Evolutionary conservation across 2,797 vertebrate genomes (phyloP).

Genomic region (Sebastes taczanowskii): DNA sequence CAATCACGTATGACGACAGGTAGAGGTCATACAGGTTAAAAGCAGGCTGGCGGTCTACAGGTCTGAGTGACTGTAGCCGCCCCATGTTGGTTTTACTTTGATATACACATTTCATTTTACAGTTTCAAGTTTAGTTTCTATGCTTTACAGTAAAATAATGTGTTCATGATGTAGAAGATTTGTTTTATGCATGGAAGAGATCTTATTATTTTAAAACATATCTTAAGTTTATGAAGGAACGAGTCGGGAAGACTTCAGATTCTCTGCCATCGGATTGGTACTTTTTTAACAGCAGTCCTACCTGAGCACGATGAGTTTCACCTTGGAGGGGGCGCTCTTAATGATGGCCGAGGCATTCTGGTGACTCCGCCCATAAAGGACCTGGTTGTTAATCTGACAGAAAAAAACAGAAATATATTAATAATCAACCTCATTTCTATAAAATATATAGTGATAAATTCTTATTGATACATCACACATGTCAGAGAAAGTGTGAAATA

Average conservation of each 20-base stretch:
- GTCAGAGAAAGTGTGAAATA: background rate
- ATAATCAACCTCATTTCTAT: background rate
- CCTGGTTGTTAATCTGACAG: conserved; percentile 91
- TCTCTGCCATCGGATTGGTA: background rate
- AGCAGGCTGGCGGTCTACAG: too few relatives aligned
- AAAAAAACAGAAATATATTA: background rate
- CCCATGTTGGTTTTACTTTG: too few relatives aligned
- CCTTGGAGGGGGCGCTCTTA: conserved; percentile 89
- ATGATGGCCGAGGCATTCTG: conserved; percentile 97
- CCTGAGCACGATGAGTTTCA: conserved; percentile 95
- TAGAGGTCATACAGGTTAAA: too few relatives aligned
- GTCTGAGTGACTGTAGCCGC: too few relatives aligned
- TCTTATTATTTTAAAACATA: background rate
- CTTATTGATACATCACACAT: background rate
- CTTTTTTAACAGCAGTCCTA: conserved; percentile 64
- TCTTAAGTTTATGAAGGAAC: background rate
- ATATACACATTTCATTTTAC: background rate
- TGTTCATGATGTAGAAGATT: background rate
- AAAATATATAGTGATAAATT: background rate
- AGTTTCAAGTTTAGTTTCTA: background rate
- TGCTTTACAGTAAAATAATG: background rate
- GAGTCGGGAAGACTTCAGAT: background rate
- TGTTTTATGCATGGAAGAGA: background rate
- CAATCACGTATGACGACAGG: too few relatives aligned
- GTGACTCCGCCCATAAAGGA: conserved; percentile 95